phyloP scores from a whole-genome alignment of 2,113 vertebrate genomes.

The Hippoglossus stenolepis region DNA sequence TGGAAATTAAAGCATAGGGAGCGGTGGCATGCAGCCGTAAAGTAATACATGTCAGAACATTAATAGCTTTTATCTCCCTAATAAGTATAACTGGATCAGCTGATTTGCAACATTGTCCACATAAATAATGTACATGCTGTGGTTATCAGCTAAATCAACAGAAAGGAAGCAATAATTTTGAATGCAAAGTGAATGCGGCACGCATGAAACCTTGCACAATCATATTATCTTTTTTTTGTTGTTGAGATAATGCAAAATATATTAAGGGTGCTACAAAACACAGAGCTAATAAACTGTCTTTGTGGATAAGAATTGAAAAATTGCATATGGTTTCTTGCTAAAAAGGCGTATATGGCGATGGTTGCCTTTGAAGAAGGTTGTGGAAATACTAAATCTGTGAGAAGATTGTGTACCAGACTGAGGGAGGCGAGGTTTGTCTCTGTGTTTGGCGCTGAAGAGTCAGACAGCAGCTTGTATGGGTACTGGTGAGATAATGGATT shows the following conservation, averaged over 20 bases:
- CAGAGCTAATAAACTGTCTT: slow-evolving; percentile 23
- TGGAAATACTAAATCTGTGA: slow-evolving; percentile 22
- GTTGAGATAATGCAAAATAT: slow-evolving; percentile 9
- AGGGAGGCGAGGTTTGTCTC: slow-evolving; percentile 25
- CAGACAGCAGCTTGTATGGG: slow-evolving; percentile 83
- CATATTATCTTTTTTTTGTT: slow-evolving; percentile 11
- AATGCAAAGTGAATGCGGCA: slow-evolving; percentile 18
- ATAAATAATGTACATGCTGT: slow-evolving; percentile 33
- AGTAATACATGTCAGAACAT: slow-evolving; percentile 55
- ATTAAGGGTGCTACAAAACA: not conserved
- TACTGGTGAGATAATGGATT: slow-evolving; percentile 86
- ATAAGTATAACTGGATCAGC: slow-evolving; percentile 57
- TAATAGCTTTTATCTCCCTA: slow-evolving; percentile 57
- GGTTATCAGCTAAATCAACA: slow-evolving; percentile 38
- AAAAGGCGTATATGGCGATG: slow-evolving; percentile 5
- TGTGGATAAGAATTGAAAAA: slow-evolving; percentile 5
- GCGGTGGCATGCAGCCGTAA: slow-evolving; percentile 43
- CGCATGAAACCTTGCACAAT: slow-evolving; percentile 26
- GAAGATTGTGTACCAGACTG: slow-evolving; percentile 26
- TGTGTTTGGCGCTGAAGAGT: slow-evolving; percentile 76
- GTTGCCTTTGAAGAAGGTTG: slow-evolving; percentile 1
- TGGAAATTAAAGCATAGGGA: slow-evolving; percentile 67
- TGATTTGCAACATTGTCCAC: slow-evolving; percentile 36
- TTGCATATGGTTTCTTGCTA: not conserved
- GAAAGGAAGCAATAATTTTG: slow-evolving; percentile 30